Evolutionary conservation across 1,140 invertebrate genomes (phyloP).

Genomic region (Heliconius hewitsoni): DNA sequence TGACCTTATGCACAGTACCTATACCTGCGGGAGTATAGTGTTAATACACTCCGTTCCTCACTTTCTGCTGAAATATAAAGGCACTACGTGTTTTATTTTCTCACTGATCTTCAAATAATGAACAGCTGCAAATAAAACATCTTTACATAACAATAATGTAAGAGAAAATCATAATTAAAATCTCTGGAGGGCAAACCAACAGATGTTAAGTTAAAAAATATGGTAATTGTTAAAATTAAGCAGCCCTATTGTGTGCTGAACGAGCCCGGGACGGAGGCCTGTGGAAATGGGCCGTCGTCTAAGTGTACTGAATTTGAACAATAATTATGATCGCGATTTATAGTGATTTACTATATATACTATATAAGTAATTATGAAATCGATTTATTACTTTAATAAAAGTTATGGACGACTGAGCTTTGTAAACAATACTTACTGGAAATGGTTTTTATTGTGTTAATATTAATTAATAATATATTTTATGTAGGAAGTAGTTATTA

Average conservation of each 20-base stretch:
- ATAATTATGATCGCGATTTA: not conserved
- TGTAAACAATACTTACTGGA: not conserved
- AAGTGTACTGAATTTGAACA: not conserved
- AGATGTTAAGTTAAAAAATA: constrained; percentile 34
- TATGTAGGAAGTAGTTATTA: too few relatives aligned
- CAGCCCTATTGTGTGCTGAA: constrained; percentile 30
- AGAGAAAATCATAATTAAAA: constrained; percentile 36
- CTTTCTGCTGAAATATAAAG: too few relatives aligned
- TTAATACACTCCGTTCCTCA: too few relatives aligned
- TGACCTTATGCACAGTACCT: too few relatives aligned
- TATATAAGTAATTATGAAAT: not conserved
- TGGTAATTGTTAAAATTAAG: constrained; percentile 38
- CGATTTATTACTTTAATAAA: not conserved
- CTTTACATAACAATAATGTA: constrained; percentile 26
- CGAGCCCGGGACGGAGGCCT: constrained; percentile 19
- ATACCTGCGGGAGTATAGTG: too few relatives aligned
- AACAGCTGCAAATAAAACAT: constrained; percentile 5
- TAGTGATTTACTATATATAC: not conserved
- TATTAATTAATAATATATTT: too few relatives aligned
- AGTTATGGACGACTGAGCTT: not conserved
- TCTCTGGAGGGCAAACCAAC: constrained; percentile 28
- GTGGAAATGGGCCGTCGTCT: constrained; percentile 30
- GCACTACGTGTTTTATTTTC: not conserved
- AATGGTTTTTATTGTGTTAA: not conserved
- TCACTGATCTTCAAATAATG: not conserved